Conservation (phyloP, 1,140 invertebrate species). For the Drosophila littoralis region DNA sequence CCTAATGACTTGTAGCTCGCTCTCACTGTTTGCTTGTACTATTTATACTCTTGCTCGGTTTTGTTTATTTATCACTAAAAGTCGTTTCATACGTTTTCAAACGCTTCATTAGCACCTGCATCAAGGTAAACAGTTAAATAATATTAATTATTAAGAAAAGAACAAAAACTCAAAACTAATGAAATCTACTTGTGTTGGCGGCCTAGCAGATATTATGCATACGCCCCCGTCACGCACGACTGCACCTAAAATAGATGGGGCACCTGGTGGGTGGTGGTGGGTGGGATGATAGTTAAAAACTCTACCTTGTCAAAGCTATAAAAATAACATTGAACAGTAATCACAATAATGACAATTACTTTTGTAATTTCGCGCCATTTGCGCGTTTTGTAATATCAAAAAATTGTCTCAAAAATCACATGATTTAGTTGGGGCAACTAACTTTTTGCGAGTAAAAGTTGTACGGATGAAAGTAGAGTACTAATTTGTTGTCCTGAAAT, state of each 20-base stretch:
- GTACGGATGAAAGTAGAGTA: constrained; percentile 89
- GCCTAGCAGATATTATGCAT: background rate
- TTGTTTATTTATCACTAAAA: constrained; percentile 25
- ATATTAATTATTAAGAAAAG: constrained; percentile 15
- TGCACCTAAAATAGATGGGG: constrained; percentile 17
- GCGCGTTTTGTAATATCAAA: constrained; percentile 12
- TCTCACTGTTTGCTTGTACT: constrained; percentile 4
- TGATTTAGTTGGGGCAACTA: constrained; percentile 67
- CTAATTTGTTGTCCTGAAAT: constrained; percentile 84
- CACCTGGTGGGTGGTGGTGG: constrained; percentile 1
- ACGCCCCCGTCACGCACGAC: constrained; percentile 51
- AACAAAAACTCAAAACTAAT: constrained; percentile 19
- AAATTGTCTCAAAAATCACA: constrained; percentile 50
- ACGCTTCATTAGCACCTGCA: constrained; percentile 59
- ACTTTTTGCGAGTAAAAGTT: constrained; percentile 92
- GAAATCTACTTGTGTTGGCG: constrained; percentile 19
- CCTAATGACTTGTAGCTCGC: background rate
- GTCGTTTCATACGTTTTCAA: constrained; percentile 7
- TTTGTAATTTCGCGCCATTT: constrained; percentile 53
- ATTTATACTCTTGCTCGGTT: constrained; percentile 18
- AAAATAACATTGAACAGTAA: constrained; percentile 41
- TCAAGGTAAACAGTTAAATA: constrained; percentile 41
- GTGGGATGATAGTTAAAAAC: constrained; percentile 7
- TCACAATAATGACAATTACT: constrained; percentile 41
- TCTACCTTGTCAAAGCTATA: constrained; percentile 24